A percentile compares a stretch with the other conserved stretches of the same genome.
Evolutionary conservation across 2,797 vertebrate species (phyloP).

Genomic region (Mormyrus hasselquistii): DNA sequence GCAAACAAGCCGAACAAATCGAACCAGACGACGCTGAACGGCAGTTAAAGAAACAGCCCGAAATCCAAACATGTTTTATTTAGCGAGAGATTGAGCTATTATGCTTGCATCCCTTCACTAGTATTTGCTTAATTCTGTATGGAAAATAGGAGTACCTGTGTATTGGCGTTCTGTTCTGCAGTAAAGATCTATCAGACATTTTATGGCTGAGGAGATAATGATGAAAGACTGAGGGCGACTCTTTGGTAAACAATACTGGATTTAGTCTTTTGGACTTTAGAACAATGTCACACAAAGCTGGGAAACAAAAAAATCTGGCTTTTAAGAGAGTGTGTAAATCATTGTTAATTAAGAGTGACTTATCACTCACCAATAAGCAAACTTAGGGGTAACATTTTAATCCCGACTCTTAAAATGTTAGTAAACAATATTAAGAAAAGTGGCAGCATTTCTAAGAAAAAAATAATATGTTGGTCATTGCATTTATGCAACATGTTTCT

Average conservation of each 20-base stretch:
- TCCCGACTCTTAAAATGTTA: background rate
- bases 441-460: background rate
- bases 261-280: conserved; percentile 20
- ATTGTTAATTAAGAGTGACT: background rate
- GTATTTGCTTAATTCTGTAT: background rate
- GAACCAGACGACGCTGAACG: background rate
- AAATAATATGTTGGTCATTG: background rate
- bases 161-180: background rate
- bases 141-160: background rate
- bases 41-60: background rate
- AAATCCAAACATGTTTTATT: background rate
- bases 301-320: background rate
- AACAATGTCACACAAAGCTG: conserved; percentile 9
- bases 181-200: conserved; percentile 9
- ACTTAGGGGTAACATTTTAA: background rate
- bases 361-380: background rate
- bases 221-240: background rate
- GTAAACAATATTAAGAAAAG: background rate
- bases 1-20: background rate
- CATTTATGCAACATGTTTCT: background rate
- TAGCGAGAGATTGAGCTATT: background rate
- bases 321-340: background rate
- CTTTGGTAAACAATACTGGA: conserved; percentile 18
- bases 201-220: conserved; percentile 9
- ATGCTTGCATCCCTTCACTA: background rate